These are phyloP conservation scores for Eupithecia insigniata DNA, from an alignment of 2,888 invertebrate genomes.

Conservation along the genomic window DNA sequence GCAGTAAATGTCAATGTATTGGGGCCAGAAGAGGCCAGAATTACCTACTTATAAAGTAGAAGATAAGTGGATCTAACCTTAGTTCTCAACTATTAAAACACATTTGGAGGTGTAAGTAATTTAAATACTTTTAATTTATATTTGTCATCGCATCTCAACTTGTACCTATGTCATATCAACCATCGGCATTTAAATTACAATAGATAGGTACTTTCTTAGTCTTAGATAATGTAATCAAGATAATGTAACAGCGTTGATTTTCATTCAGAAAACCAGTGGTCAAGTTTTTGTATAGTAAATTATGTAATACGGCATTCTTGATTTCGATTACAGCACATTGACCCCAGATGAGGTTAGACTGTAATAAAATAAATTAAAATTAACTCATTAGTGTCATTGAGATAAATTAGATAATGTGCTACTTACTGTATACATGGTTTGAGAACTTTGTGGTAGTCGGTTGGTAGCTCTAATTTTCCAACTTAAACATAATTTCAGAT, in stretches of 20 bases:
- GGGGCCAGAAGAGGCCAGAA: neutral
- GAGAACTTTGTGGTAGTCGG: no score
- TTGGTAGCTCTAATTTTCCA: neutral
- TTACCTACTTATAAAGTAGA: neutral
- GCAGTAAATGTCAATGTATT: constrained; percentile 7
- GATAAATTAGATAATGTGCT: neutral
- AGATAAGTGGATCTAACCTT: neutral
- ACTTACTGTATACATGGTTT: neutral
- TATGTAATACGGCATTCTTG: constrained; percentile 21
- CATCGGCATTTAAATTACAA: neutral
- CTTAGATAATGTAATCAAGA: neutral
- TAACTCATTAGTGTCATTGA: neutral
- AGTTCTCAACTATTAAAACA: neutral
- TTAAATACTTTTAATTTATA: neutral
- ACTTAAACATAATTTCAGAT: neutral
- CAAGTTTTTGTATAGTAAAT: constrained; percentile 17
- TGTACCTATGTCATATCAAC: neutral
- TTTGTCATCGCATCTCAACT: neutral
- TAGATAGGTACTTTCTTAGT: no score
- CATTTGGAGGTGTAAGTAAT: neutral
- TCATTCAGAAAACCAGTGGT: constrained; percentile 22
- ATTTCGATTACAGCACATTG: constrained; percentile 21
- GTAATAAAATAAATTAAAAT: constrained; percentile 14
- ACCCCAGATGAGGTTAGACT: constrained; percentile 16
- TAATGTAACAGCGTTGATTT: neutral